These are phyloP conservation scores for Trisateles emortualis DNA, from an alignment of 2,888 invertebrate genomes.

Conservation along the genomic window DNA sequence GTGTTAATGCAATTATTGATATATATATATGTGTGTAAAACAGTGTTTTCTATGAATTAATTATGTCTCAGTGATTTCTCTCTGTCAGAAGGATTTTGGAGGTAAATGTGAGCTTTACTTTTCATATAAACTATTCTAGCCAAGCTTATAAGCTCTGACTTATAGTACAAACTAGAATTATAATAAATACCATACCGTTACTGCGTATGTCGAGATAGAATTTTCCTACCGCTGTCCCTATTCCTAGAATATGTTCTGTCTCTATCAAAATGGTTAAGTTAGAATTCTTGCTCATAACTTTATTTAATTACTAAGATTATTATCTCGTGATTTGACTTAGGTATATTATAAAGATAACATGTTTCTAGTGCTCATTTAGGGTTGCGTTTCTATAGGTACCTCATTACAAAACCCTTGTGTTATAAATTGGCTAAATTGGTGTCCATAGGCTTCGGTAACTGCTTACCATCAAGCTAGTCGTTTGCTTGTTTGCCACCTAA, in stretches of 20 bases:
- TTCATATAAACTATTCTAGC: background rate
- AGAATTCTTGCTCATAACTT: background rate
- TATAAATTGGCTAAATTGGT: no score
- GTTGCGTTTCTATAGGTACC: no score
- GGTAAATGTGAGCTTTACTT: conserved; percentile 58
- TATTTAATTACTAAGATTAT: conserved; percentile 11
- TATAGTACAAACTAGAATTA: background rate
- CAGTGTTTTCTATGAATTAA: conserved; percentile 51
- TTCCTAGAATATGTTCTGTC: background rate
- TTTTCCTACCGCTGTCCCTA: background rate
- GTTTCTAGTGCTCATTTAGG: no score
- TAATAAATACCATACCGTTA: no score
- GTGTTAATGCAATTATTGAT: conserved; percentile 51
- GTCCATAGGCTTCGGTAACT: no score
- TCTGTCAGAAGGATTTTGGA: conserved; percentile 77
- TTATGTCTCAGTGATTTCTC: conserved; percentile 68
- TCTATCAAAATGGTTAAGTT: conserved; percentile 4
- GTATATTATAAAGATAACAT: no score
- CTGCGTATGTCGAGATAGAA: no score
- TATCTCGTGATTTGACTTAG: conserved; percentile 18
- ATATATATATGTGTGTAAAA: conserved; percentile 42
- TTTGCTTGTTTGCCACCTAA: no score
- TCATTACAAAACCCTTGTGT: no score
- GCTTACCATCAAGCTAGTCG: no score
- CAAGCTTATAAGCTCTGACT: conserved; percentile 2